These are phyloP conservation scores for Heptranchias perlo DNA, from an alignment of 2,113 vertebrate species.

Conservation along the genomic window DNA sequence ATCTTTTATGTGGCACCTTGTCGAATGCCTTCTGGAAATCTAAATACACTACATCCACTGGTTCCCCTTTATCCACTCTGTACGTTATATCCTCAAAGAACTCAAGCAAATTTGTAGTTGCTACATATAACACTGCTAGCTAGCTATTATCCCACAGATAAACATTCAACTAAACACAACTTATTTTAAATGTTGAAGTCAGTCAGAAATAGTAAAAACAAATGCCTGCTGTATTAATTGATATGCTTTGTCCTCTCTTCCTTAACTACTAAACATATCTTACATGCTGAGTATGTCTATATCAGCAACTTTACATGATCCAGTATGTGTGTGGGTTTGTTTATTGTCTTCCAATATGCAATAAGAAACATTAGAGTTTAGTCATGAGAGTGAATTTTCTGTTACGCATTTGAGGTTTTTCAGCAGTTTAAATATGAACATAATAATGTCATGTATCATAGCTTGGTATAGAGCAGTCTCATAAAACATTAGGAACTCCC, in stretches of 20 bases:
- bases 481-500: background rate
- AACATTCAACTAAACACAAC: background rate
- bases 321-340: background rate
- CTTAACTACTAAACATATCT: background rate
- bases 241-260: background rate
- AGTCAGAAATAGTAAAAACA: background rate
- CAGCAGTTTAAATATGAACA: background rate
- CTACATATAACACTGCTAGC: background rate
- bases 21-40: too few species aligned
- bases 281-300: background rate
- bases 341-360: background rate
- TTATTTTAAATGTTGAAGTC: background rate
- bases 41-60: too few species aligned
- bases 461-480: background rate
- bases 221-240: background rate
- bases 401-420: background rate
- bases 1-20: too few species aligned
- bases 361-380: background rate
- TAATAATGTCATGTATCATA: slow-evolving; percentile 1
- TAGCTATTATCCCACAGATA: background rate
- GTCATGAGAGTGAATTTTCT: background rate
- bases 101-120: too few species aligned
- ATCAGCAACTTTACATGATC: background rate
- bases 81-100: too few species aligned
- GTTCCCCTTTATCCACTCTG: too few species aligned